Evolutionary conservation across 1,140 invertebrate species (phyloP).

Genomic region (Meloidogyne hapla): DNA sequence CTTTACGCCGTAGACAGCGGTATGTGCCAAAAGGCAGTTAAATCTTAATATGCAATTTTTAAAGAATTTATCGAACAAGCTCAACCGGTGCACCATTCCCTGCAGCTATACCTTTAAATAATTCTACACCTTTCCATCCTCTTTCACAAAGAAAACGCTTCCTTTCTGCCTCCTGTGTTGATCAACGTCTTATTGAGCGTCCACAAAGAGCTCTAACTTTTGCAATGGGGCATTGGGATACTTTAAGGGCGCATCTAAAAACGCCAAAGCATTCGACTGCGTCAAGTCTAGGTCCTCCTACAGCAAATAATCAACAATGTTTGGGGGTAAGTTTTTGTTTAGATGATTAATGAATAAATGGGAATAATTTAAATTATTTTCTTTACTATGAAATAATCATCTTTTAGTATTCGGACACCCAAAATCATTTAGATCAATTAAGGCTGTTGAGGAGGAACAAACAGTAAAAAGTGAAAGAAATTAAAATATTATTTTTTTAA

Average conservation of each 20-base stretch:
- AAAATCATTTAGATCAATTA: too few relatives aligned
- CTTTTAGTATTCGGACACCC: too few relatives aligned
- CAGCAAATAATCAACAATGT: neutral
- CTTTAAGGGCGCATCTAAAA: conserved; percentile 18
- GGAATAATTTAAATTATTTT: too few relatives aligned
- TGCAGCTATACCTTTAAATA: conserved; percentile 20
- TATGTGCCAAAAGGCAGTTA: too few relatives aligned
- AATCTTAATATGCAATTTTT: too few relatives aligned
- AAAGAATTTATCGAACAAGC: neutral
- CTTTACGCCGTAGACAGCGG: conserved; percentile 18
- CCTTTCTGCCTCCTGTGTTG: conserved; percentile 16
- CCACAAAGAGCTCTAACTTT: conserved; percentile 20
- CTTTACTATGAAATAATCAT: too few relatives aligned
- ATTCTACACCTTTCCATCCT: neutral
- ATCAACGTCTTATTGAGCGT: conserved; percentile 13
- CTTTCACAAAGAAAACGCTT: conserved; percentile 21
- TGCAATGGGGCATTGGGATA: conserved; percentile 28
- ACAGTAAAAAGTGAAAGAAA: too few relatives aligned
- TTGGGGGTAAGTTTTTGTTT: neutral
- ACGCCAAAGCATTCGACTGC: conserved; percentile 21
- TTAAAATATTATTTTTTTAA: neutral
- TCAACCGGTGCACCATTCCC: conserved; percentile 20
- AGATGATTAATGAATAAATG: too few relatives aligned
- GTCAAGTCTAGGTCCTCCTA: neutral
- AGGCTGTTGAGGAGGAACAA: too few relatives aligned